Evolutionary conservation across 1,140 invertebrate species (phyloP).

Genomic region (Brachionus manjavacas): DNA sequence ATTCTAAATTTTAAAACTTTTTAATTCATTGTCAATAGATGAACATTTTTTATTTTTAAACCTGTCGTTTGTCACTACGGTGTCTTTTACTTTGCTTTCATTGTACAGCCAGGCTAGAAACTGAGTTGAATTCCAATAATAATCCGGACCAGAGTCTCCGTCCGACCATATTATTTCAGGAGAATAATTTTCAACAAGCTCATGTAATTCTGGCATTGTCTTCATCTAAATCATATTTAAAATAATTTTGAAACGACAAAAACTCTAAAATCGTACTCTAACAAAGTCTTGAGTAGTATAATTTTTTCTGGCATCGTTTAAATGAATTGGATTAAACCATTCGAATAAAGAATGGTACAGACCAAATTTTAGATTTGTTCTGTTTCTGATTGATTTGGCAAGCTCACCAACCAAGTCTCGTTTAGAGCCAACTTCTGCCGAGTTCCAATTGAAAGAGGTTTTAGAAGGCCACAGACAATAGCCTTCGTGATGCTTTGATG

Average conservation of each 20-base stretch:
- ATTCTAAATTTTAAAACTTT: too few relatives aligned
- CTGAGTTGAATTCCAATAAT: conserved; percentile 67
- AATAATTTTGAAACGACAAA: not conserved
- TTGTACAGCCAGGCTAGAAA: conserved; percentile 88
- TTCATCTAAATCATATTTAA: not conserved
- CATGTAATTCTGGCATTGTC: conserved; percentile 59
- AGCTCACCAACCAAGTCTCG: conserved; percentile 63
- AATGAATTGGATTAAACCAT: conserved; percentile 82
- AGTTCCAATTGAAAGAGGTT: conserved; percentile 54
- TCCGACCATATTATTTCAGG: conserved; percentile 90
- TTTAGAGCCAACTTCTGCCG: conserved; percentile 51
- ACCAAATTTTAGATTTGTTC: conserved; percentile 69
- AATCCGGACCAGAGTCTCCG: conserved; percentile 63
- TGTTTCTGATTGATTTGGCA: conserved; percentile 64
- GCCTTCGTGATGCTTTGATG: conserved; percentile 54
- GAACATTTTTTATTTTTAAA: not conserved
- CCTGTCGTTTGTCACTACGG: conserved; percentile 78
- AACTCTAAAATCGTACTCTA: not conserved
- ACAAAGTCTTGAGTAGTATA: conserved; percentile 39
- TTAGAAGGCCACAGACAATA: conserved; percentile 53
- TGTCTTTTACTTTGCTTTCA: conserved; percentile 77
- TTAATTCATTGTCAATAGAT: too few relatives aligned
- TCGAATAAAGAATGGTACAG: conserved; percentile 83
- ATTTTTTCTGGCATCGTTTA: conserved; percentile 64
- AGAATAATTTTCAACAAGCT: conserved; percentile 68